These are phyloP conservation scores for Eupithecia vulgata DNA, from an alignment of 2,888 invertebrate species.

Conservation along the genomic window DNA sequence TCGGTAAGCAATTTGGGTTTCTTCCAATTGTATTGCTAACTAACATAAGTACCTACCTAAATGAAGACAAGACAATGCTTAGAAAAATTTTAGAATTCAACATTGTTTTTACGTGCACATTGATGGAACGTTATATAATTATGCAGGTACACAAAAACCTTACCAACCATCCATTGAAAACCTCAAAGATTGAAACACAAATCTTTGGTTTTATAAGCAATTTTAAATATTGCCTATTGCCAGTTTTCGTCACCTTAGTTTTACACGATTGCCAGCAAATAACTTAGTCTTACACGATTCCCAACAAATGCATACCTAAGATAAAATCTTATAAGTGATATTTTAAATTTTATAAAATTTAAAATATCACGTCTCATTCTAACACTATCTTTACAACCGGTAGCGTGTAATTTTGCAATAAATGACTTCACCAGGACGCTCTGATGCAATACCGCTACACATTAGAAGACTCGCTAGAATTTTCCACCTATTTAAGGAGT, in stretches of 20 bases:
- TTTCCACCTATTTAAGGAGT: conserved; percentile 23
- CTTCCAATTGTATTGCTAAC: neutral
- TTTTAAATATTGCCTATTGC: neutral
- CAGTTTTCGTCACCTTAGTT: neutral
- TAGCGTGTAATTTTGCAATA: conserved; percentile 34
- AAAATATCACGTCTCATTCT: conserved; percentile 11
- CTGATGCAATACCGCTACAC: conserved; percentile 43
- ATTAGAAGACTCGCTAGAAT: conserved; percentile 33
- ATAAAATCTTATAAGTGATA: neutral
- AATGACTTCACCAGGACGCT: conserved; percentile 36
- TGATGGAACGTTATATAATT: no score
- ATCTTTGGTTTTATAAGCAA: neutral
- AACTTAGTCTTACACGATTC: neutral
- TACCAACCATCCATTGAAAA: neutral
- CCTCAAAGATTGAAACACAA: neutral
- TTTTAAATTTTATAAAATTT: neutral
- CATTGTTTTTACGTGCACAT: neutral
- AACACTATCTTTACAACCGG: conserved; percentile 21
- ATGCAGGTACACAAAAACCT: neutral
- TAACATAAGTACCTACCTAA: neutral
- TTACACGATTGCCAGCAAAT: neutral
- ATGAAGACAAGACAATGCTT: neutral
- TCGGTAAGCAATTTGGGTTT: neutral
- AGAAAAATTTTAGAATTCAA: neutral
- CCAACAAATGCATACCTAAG: neutral